Conservation (phyloP, 1,140 invertebrate genomes). For the Drosophila repleta region DNA sequence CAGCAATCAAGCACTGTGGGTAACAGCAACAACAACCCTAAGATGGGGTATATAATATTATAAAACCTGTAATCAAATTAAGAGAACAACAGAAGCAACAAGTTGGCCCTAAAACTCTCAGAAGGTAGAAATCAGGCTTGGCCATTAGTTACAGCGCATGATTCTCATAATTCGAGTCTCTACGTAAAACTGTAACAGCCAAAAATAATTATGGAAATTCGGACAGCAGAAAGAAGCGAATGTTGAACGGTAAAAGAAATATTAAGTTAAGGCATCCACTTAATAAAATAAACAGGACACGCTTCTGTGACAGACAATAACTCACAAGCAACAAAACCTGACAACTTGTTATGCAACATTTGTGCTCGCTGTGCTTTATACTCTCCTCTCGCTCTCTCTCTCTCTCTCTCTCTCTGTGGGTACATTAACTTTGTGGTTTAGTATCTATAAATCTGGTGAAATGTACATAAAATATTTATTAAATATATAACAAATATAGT, state of each 20-base stretch:
- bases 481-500: too few relatives aligned
- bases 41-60: conserved; percentile 26
- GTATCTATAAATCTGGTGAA: too few relatives aligned
- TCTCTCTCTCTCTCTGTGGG: not conserved
- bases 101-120: conserved; percentile 38
- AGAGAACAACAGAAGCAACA: conserved; percentile 48
- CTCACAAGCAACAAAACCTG: conserved; percentile 29
- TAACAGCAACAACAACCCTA: conserved; percentile 5
- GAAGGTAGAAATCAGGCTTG: conserved; percentile 34
- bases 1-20: conserved; percentile 50
- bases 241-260: not conserved
- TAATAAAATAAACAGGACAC: conserved; percentile 50
- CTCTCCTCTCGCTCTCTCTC: not conserved
- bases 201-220: conserved; percentile 20
- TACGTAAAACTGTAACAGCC: not conserved
- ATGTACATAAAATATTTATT: too few relatives aligned
- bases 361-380: conserved; percentile 6
- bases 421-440: not conserved
- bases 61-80: conserved; percentile 76
- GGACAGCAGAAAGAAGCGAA: not conserved
- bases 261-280: too few relatives aligned
- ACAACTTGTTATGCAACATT: conserved; percentile 49
- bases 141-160: conserved; percentile 74
- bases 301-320: conserved; percentile 49
- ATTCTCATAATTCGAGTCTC: conserved; percentile 47